Percentiles rank a stretch among this genome's conserved stretches.
Evolutionary conservation across 2,888 invertebrate genomes (phyloP).

Genomic region (Panopea generosa): DNA sequence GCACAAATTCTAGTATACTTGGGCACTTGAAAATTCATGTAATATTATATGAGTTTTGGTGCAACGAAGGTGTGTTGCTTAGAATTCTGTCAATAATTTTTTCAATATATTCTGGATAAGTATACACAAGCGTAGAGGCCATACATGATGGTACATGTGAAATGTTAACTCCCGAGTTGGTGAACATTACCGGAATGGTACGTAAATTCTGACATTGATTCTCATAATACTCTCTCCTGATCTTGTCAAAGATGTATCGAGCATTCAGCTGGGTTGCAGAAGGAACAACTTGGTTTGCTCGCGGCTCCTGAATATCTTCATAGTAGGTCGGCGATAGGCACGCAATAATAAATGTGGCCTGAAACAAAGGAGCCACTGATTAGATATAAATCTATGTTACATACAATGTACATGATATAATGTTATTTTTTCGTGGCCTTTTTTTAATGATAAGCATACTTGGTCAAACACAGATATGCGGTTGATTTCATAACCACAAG

Average conservation of each 20-base stretch:
- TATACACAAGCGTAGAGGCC: conserved; percentile 39
- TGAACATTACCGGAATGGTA: conserved; percentile 47
- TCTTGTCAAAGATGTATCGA: conserved; percentile 50
- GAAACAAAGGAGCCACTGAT: no score
- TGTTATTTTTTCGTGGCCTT: no score
- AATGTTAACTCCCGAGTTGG: conserved; percentile 20
- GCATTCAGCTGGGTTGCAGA: conserved; percentile 45
- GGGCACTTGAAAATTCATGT: no score
- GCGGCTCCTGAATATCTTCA: conserved; percentile 19
- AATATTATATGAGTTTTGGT: no score
- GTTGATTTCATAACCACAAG: no score
- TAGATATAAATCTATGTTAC: no score
- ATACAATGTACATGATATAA: no score
- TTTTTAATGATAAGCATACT: no score
- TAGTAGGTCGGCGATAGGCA: conserved; percentile 52
- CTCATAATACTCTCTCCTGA: conserved; percentile 39
- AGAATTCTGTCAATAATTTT: conserved; percentile 23
- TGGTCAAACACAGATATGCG: no score
- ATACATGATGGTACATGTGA: conserved; percentile 42
- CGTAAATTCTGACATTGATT: conserved; percentile 41
- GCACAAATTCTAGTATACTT: no score
- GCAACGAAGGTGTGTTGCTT: no score
- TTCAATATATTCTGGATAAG: conserved; percentile 17
- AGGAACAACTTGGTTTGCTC: conserved; percentile 13
- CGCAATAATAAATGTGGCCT: conserved; percentile 44